Evolutionary conservation across 2,797 vertebrate genomes (phyloP).

Genomic region (Molothrus aeneus): DNA sequence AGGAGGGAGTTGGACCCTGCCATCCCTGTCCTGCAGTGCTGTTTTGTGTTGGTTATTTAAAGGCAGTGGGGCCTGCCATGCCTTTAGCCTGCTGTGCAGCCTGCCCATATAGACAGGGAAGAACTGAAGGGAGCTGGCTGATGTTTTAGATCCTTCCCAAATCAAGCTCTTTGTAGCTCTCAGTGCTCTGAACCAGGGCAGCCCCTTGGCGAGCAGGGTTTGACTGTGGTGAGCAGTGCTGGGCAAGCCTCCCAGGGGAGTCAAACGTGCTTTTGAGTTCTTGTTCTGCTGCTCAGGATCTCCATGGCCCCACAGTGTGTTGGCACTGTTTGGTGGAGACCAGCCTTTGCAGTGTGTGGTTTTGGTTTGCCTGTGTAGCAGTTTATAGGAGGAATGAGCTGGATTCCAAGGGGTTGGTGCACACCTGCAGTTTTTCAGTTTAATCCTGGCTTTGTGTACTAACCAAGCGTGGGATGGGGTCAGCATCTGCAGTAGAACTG

Average conservation of each 20-base stretch:
- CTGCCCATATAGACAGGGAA: not conserved
- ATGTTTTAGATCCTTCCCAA: not conserved
- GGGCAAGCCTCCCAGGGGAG: not conserved
- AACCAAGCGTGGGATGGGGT: no score
- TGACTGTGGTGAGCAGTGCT: not conserved
- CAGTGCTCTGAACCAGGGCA: not conserved
- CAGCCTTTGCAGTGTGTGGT: accelerated
- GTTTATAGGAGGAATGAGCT: accelerated
- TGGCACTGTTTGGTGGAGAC: not conserved
- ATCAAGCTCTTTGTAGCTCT: not conserved
- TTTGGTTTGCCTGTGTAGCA: not conserved
- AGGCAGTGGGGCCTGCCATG: not conserved
- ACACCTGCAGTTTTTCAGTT: not conserved
- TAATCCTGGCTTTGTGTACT: not conserved
- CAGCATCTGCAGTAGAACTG: not conserved
- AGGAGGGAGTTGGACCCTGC: not conserved
- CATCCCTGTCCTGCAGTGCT: not conserved
- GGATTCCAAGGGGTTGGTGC: not conserved
- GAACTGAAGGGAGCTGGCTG: accelerated
- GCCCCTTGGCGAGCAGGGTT: no score
- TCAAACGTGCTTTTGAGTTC: not conserved
- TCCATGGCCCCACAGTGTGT: no score
- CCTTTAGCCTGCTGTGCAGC: not conserved
- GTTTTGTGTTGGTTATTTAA: not conserved
- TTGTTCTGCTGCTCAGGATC: not conserved